Base-by-base conservation (phyloP, 2,888 invertebrate species). In the Lasius platythorax region DNA sequence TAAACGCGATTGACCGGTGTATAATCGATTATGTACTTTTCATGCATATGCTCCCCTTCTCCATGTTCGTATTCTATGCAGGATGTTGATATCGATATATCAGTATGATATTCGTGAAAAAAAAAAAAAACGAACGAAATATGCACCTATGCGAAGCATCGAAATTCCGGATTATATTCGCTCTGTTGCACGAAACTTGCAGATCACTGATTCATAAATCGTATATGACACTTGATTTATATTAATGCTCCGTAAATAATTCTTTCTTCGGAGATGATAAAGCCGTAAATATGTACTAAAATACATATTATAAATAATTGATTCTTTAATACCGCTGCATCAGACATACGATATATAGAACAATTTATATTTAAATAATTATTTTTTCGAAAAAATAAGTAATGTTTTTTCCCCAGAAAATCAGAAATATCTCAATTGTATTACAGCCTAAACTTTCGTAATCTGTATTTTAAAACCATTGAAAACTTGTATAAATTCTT, bases 31-130 rank as follows among this genome's bases (percentile, higher is more conserved):
- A 82, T 64, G 87, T 82, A 79, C 87, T 87, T 88, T 91, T 88
- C 90, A 85, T 85, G 66, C 83, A 58, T 78, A 83, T 84, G 73
- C 82, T 61, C 74, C 85, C 85, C 79, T 88, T 90, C 88, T 88
- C 79, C 82, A 56, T 81, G 73, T 84, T 86, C 79, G 82, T 81
- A 83, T 90, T 91, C 84, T 85, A 73, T 56, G 74, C 87, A 83
- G 90, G 89, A 85, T 86, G 89, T 91, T 89, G 85, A 76, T 88
- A 88, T 82, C 84, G 85, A 73, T 87, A 86, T 81, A 85, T 85
- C 76, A 30, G 37, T 75, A 74, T 56, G 64, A 85, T 84, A 83
- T 23, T 64, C 64, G 37, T 28, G 46, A 50, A 75, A 83, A 85
- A 63, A 23, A 23, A 23, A 64, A 75, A 53, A 76, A 83, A 81